Base-by-base conservation (phyloP, 2,888 invertebrate genomes). In the Pollenia griseotomentosa region DNA sequence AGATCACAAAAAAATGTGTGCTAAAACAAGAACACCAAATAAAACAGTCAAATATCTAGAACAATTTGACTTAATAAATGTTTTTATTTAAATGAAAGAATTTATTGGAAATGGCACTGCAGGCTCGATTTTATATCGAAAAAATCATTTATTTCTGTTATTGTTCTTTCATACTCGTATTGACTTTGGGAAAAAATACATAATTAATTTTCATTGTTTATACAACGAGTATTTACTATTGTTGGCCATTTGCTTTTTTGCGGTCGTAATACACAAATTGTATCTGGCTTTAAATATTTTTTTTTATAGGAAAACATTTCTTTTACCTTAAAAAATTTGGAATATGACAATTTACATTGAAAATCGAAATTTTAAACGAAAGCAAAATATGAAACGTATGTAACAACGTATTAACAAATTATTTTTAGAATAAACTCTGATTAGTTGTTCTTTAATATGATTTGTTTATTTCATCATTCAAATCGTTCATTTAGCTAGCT, bases 251-350 rank as follows among this genome's bases (percentile, higher is more conserved):
- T 59, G 48, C 16, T 73, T 23, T 73, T 59, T 61, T 61, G 33
- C n/a, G 44, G 5, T 46, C 4, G n/a, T 33, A 46, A 57, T 57
- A 59, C 23, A 44, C 23, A 51, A 57, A 44, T 23, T 73, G 19
- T 61, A 74, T 40, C 9, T 61, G 19, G 46, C 48, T n/a, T 40
- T 12, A 14, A n/a, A 61, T 16, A 3, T 48, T 74, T 51, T 61
- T 74, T 74, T 48, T 44, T 73, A 57, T 14, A 71, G 55, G 44
- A 71, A 59, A 71, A 55, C 71, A 73, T 23, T 74, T 59, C 33
- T 33, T 57, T 57, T 16, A 55, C n/a, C 19, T 44, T 1, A n/a
- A 55, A 55, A 77, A 55, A 53, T 66, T 46, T 78, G 23, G 66
- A 46, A 48, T 68, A 59, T 68, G 48, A 59, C 68, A 79, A 68